These are phyloP conservation scores for Myotis yumanensis DNA, from an alignment of 2,113 vertebrate genomes.

Conservation along the genomic window DNA sequence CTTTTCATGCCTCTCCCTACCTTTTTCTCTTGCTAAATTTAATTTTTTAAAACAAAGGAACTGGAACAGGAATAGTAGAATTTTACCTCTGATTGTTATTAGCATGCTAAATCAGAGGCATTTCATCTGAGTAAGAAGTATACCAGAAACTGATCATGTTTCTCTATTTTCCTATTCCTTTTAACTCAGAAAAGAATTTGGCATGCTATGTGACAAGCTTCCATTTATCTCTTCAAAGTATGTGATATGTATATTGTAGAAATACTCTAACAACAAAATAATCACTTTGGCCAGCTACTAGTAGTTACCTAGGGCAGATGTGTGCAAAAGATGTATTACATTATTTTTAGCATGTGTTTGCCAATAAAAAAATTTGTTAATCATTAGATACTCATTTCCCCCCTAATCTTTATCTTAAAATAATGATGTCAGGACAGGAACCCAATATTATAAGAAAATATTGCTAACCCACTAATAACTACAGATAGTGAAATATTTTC, in stretches of 20 bases:
- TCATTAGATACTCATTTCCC: not conserved
- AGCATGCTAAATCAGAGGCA: not conserved
- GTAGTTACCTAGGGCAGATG: not conserved
- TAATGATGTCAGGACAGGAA: not conserved
- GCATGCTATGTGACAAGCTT: not conserved
- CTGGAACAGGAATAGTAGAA: not conserved
- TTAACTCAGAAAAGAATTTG: conserved; percentile 51
- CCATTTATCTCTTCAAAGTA: not conserved
- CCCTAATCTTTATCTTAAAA: not conserved
- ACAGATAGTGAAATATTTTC: not conserved
- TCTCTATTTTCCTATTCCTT: not conserved
- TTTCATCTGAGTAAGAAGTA: conserved; percentile 29
- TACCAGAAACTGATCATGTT: not conserved
- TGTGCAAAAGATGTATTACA: not conserved
- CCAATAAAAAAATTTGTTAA: not conserved
- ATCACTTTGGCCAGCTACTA: not conserved
- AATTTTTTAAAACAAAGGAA: not conserved
- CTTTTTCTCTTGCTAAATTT: not conserved
- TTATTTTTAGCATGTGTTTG: not conserved
- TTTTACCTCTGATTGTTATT: conserved; percentile 26
- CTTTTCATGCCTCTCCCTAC: not conserved
- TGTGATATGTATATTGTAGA: not conserved
- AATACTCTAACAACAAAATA: not conserved
- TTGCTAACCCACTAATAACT: not conserved
- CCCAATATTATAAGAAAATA: not conserved